Base-by-base conservation (phyloP, 2,888 invertebrate species). In the Microplitis manilae region DNA sequence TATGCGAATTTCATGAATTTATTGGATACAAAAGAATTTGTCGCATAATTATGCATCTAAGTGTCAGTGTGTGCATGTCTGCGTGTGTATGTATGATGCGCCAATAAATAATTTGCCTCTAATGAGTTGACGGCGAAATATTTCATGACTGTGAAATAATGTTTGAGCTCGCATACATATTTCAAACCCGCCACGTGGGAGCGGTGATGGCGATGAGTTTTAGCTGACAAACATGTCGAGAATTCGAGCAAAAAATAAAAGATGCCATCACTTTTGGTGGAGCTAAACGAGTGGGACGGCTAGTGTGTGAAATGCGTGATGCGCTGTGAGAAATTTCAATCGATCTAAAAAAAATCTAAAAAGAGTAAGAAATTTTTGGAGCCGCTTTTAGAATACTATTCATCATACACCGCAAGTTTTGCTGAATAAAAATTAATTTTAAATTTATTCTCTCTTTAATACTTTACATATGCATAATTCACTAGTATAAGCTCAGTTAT, bases 271-370 rank as follows among this genome's bases (percentile, higher is more conserved):
- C 50, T 50, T 50, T 50, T 5, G 50, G 50, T 50, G 50, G 50
- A 13, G 20, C 13, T 7, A 70, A 70, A 70, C n/a, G 20, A 50
- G 65, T 70, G 64, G 17, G 65, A 50, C 40, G 41, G 20, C n/a
- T 6, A 41, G 65, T 50, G 64, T 60, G 39, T n/a, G 65, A 67
- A 64, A 69, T 40, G 41, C 30, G 5, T 62, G 68, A 17, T 15
- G n/a, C 64, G 41, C 50, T 76, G 65, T 69, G 41, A 76, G 70
- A 71, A 64, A 70, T 76, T 71, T 60, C 70, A 62, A 75, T 75
- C 70, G 39, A 62, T 39, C 60, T 59, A 50, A 38, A 17, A 30
- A 40, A 60, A 70, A 61, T 13, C 1, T 20, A 38, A 39, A 76
- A 50, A 50, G 50, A 13, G 4, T 13, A 50, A 13, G 50, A 50